These are phyloP conservation scores for Pseudomyrmex pallidus DNA, from an alignment of 1,140 invertebrate species.

Conservation along the genomic window DNA sequence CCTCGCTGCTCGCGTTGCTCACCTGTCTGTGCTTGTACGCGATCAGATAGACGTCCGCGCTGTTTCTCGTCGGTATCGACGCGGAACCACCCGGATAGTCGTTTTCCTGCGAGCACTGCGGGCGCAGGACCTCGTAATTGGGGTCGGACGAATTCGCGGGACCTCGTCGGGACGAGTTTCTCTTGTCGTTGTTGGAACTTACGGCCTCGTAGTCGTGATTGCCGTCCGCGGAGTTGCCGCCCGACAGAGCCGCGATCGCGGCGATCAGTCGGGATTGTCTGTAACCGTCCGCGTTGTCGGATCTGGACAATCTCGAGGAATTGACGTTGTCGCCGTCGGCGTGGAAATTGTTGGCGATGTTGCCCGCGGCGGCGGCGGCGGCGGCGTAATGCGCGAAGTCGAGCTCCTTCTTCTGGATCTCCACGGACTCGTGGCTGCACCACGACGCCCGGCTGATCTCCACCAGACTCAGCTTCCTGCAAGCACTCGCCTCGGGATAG, in stretches of 20 bases:
- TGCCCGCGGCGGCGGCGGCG: neutral
- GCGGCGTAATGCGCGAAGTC: conserved; percentile 61
- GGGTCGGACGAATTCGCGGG: conserved; percentile 85
- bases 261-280: no score
- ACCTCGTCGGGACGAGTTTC: neutral
- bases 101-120: conserved; percentile 81
- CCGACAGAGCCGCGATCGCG: neutral
- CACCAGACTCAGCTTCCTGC: conserved; percentile 79
- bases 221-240: conserved; percentile 27
- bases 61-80: conserved; percentile 6
- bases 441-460: conserved; percentile 80
- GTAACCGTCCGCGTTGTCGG: conserved; percentile 36
- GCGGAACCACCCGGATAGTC: conserved; percentile 31
- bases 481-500: conserved; percentile 65
- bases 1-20: conserved; percentile 82
- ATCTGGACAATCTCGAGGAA: conserved; percentile 58
- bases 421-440: conserved; percentile 85
- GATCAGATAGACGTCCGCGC: conserved; percentile 70
- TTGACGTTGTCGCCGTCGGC: conserved; percentile 51
- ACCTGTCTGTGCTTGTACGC: conserved; percentile 82
- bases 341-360: conserved; percentile 27
- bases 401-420: conserved; percentile 79
- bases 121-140: conserved; percentile 90
- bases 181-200: conserved; percentile 57
- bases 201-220: conserved; percentile 82